Conservation (phyloP, 92 coral and sea anemone genomes). For the Pocillopora meandrina region DNA sequence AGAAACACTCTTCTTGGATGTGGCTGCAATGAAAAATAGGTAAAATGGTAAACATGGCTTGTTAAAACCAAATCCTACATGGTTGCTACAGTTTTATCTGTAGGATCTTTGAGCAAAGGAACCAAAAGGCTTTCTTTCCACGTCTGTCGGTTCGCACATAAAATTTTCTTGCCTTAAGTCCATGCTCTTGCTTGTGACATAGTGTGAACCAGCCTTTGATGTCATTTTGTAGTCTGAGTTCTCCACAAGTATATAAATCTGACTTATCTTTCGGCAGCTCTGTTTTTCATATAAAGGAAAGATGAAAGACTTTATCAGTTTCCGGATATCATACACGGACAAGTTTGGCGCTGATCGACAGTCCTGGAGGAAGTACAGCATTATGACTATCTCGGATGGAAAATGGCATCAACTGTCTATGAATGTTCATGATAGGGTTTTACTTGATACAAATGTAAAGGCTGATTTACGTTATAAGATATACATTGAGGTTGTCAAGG, state of each 20-base stretch:
- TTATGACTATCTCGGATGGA: slow-evolving; percentile 30
- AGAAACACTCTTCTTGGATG: too few relatives aligned
- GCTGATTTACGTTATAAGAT: slow-evolving; percentile 55
- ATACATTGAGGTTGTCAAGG: slow-evolving; percentile 60
- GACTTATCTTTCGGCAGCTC: slow-evolving; percentile 45
- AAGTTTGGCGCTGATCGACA: slow-evolving; percentile 37
- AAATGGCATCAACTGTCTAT: slow-evolving; percentile 74
- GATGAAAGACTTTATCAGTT: slow-evolving; percentile 40
- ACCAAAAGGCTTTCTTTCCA: too few relatives aligned
- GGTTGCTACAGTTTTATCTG: too few relatives aligned
- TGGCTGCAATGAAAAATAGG: too few relatives aligned
- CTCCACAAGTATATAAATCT: neutral
- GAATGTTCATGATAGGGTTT: slow-evolving; percentile 65
- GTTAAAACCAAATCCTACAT: too few relatives aligned
- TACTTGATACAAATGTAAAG: slow-evolving; percentile 28
- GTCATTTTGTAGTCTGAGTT: too few relatives aligned
- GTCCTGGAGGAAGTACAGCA: slow-evolving; percentile 56
- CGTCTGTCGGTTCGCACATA: too few relatives aligned
- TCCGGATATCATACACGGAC: slow-evolving; percentile 74
- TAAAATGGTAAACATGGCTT: too few relatives aligned
- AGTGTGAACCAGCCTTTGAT: neutral
- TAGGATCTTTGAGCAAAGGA: too few relatives aligned
- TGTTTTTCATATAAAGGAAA: slow-evolving; percentile 82
- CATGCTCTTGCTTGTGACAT: too few relatives aligned
- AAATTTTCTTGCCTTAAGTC: too few relatives aligned